These are phyloP conservation scores for Vannuccia rotundouncinata DNA, from an alignment of 2,888 invertebrate genomes.

Conservation along the genomic window DNA sequence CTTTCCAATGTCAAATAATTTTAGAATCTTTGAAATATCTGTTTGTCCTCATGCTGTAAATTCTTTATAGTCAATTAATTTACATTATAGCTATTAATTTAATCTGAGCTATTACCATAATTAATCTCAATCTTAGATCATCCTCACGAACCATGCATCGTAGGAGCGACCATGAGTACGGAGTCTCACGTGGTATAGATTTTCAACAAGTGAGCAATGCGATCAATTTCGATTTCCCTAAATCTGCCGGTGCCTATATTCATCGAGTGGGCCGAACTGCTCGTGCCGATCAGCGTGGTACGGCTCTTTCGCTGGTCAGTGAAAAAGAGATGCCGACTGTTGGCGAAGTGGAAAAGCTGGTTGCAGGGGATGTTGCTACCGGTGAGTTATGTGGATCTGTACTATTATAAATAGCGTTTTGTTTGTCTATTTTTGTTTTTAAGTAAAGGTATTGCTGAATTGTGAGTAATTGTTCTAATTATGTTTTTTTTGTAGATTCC, in stretches of 20 bases:
- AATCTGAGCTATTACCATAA: too few relatives aligned
- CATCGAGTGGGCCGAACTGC: slow-evolving; percentile 78
- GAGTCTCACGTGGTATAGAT: slow-evolving; percentile 91
- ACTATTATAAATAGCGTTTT: too few relatives aligned
- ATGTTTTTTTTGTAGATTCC: slow-evolving; percentile 40
- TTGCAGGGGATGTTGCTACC: not conserved
- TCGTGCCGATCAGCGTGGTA: slow-evolving; percentile 59
- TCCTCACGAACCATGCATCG: too few relatives aligned
- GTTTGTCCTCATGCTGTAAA: too few relatives aligned
- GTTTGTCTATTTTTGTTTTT: too few relatives aligned
- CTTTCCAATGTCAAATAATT: too few relatives aligned
- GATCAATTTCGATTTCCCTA: slow-evolving; percentile 95
- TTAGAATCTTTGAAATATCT: too few relatives aligned
- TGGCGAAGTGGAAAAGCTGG: slow-evolving; percentile 64
- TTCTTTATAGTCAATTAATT: too few relatives aligned
- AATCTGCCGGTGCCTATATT: slow-evolving; percentile 78
- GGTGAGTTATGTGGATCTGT: slow-evolving; percentile 1
- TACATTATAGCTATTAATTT: too few relatives aligned
- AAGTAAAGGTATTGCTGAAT: too few relatives aligned
- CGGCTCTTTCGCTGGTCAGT: slow-evolving; percentile 68
- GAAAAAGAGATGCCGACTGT: not conserved
- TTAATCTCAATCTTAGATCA: too few relatives aligned
- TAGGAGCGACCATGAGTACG: slow-evolving; percentile 66
- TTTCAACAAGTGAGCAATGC: slow-evolving; percentile 95
- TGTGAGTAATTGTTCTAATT: too few relatives aligned